Base-by-base conservation (phyloP, 2,797 vertebrate species). In the Mallotus villosus region DNA sequence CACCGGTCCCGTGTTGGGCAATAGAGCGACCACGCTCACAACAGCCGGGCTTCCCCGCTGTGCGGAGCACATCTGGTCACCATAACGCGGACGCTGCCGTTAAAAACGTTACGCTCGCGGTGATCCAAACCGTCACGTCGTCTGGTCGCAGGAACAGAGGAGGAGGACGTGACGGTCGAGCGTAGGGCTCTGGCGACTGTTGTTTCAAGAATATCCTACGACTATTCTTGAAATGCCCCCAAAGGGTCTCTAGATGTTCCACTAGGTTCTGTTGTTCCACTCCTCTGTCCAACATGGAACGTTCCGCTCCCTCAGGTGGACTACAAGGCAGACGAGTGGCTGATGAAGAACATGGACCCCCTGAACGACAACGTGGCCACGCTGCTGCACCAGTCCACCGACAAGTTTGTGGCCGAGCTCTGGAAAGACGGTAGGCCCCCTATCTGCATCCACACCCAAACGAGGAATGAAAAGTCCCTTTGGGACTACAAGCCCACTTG, bases 291-390 rank as follows among this genome's bases (percentile, higher is more conserved):
- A 34, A 34, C 32, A 3, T 46, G 41, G 41, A 46, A 14, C 51
- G 2, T 12, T 27, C n/a, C n/a, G 27, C 27, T 53, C n/a, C 11
- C 29, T 19, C 77, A 97, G 95, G 95, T 97, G 82, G 95, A 97
- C 79, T 97, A 96, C 83, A 97, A 97, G 80, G 95, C 95, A 0
- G 95, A 96, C 1, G 95, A 96, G 83, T 97, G 95, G 95, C 79
- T 97, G 78, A 96, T 96, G 95, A 97, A 97, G 91, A 97, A 97
- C 81, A 97, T 97, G 95, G 95, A 96, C 68, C 95, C 95, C 1
- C 88, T 97, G 71, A 97, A 96, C 0, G 95, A 97, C 90, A 97
- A 97, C 0, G 95, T 97, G 83, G 94, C 95, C 70, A 95, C 95
- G 0, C 92, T 97, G 25, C 86, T 97, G 72, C 94, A 97, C 82